phyloP scores from a whole-genome alignment of 2,797 vertebrate species.

The Tadarida brasiliensis region DNA sequence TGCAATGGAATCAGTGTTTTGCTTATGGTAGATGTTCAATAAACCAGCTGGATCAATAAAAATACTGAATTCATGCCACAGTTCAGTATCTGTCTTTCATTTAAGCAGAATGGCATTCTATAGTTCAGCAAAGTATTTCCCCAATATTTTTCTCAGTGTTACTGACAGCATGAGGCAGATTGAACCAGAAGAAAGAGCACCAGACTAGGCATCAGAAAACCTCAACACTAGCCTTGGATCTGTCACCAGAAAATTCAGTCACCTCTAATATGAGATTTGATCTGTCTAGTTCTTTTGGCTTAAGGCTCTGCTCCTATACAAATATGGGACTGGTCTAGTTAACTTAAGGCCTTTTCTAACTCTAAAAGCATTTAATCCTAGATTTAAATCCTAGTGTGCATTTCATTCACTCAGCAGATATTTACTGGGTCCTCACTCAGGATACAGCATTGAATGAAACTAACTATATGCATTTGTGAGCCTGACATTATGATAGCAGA shows the following conservation, averaged over 20 bases:
- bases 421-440: not conserved
- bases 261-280: conserved; percentile 56
- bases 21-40: not conserved
- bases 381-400: not conserved
- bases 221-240: conserved; percentile 35
- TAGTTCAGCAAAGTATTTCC: conserved; percentile 46
- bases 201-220: conserved; percentile 39
- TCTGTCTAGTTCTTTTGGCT: conserved; percentile 21
- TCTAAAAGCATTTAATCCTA: conserved; percentile 43
- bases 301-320: conserved; percentile 21
- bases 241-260: conserved; percentile 63
- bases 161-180: not conserved
- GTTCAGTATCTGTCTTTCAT: not conserved
- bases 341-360: conserved; percentile 28
- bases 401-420: conserved; percentile 35
- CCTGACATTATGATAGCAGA: not conserved
- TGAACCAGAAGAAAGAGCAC: not conserved
- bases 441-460: not conserved
- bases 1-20: not conserved
- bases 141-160: not conserved
- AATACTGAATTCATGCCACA: not conserved
- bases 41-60: not conserved
- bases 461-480: not conserved
- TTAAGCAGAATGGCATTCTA: conserved; percentile 8
- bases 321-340: conserved; percentile 28